Percentiles rank a stretch among this genome's conserved stretches.
Conservation (phyloP, 2,113 vertebrate genomes). For the Picathartes gymnocephalus region DNA sequence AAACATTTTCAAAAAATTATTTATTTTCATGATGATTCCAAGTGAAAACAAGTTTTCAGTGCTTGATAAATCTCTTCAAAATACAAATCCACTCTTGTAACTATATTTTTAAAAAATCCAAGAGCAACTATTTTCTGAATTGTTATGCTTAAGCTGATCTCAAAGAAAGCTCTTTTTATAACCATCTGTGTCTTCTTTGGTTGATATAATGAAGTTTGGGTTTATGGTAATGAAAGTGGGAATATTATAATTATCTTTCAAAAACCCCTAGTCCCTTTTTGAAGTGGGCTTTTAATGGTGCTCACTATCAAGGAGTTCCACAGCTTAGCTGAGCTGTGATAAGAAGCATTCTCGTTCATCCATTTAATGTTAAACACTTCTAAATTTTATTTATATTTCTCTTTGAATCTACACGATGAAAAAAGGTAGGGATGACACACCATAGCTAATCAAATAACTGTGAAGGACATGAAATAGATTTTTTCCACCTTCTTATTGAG, state of each 20-base stretch:
- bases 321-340: neutral
- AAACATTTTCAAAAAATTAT: neutral
- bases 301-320: neutral
- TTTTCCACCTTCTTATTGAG: neutral
- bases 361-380: neutral
- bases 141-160: neutral
- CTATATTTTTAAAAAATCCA: neutral
- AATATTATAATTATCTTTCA: neutral
- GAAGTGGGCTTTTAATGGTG: neutral
- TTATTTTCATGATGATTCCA: neutral
- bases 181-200: neutral
- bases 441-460: constrained; percentile 14
- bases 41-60: neutral
- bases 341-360: neutral
- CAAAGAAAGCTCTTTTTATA: neutral
- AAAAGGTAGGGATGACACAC: neutral
- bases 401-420: constrained; percentile 29
- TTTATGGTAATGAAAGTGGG: neutral
- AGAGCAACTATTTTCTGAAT: neutral
- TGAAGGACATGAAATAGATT: constrained; percentile 36
- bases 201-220: neutral
- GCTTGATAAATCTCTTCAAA: neutral
- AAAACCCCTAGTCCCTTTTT: neutral
- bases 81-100: neutral
- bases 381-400: neutral